phyloP scores from a whole-genome alignment of 2,113 vertebrate species.

The Gymnogyps californianus region DNA sequence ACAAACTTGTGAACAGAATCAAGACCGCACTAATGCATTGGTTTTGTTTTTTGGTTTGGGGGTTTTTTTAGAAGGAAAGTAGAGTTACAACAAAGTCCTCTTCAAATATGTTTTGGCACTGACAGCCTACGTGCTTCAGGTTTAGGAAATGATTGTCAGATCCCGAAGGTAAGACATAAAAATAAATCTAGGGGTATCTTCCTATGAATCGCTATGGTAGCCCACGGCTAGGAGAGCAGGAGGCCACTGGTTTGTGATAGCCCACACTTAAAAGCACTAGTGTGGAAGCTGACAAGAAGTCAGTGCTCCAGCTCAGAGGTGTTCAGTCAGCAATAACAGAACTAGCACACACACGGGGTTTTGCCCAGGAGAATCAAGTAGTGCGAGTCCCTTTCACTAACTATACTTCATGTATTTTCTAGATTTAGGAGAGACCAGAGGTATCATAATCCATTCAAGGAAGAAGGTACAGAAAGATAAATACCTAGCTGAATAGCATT shows the following conservation, averaged over 20 bases:
- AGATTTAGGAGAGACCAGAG: background rate
- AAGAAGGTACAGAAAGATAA: background rate
- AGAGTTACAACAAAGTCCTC: background rate
- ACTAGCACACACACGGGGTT: accelerated
- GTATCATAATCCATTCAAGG: background rate
- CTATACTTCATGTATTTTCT: background rate
- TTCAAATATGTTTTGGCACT: background rate
- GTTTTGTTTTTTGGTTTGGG: background rate
- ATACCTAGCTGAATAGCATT: background rate
- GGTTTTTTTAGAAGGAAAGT: background rate
- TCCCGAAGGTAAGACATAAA: background rate
- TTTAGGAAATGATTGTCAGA: background rate
- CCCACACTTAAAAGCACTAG: background rate
- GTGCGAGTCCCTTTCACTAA: accelerated
- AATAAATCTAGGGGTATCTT: background rate
- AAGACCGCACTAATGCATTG: accelerated
- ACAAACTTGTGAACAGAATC: background rate
- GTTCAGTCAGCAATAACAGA: background rate
- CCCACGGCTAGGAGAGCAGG: background rate
- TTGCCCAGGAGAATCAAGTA: background rate
- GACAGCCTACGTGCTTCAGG: background rate
- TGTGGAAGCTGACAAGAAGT: background rate
- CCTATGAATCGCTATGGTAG: accelerated
- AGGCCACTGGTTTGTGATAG: accelerated
- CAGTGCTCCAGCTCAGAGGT: background rate